Evolutionary conservation across 35 echinoderm and acorn worm genomes (phyloP), one percentile per base, ranked within the genome.

Genomic region (Apostichopus parvimensis): DNA sequence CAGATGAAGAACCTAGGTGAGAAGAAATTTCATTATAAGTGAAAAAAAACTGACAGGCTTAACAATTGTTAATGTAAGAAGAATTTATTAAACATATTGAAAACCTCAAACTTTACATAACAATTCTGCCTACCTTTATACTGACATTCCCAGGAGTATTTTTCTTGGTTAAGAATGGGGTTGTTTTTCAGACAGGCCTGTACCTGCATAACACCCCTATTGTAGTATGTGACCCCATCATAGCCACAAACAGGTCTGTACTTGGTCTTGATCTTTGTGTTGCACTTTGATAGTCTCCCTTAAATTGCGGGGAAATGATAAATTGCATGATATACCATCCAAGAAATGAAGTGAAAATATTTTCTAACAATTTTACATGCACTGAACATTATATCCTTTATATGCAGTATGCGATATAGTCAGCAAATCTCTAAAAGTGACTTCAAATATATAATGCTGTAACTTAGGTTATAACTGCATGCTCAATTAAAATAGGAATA

Each of bases 231-330:
- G 57, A 91, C 91, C 24, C 93, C 93, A 81, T 97, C 95, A 5
- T 57, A 85, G 22, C 95, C 95, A 62, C 95, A 97, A 57, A 93
- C 95, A 53, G 95, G 93, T 91, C 77, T 94, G 87, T 94, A 97
- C 22, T 77, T 92, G 13, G 77, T 56, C 14, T 24, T 78, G 79
- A 91, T 94, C 13, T 77, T 90, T 56, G 85, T 91, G 53, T 73
- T 88, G 90, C 95, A 97, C 73, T 77, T 82, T 86, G 71, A 20
- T 10, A 77, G 59, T 55, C 61, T 54, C 9, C 89, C 89, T 91
- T 57, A 4, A 72, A 73, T 79, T 15, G 53, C 0, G 77, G 17
- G 20, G 20, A 24, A 24, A 45, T 78, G 8, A 22, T 24, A 22
- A 78, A 78, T 78, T 22, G 77, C 7, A 17, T 78, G 34, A 12